phyloP scores from a whole-genome alignment of 2,888 invertebrate species.

The Idaea biselata region DNA sequence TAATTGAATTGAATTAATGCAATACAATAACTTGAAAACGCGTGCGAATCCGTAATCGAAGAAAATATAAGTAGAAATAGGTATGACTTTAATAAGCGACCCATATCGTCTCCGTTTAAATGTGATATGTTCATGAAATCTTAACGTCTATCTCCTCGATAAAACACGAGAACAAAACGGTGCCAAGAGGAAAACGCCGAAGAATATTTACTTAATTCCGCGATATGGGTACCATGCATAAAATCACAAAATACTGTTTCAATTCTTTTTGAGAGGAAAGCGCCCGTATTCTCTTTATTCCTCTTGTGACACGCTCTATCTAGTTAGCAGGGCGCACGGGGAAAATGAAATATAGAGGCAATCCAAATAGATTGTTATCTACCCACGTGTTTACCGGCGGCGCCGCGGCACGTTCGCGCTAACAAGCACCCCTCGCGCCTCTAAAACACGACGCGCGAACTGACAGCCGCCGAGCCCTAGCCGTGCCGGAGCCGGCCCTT shows the following conservation, averaged over 20 bases:
- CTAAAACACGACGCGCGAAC: slow-evolving; percentile 51
- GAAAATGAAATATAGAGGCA: slow-evolving; percentile 82
- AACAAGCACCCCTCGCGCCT: slow-evolving; percentile 66
- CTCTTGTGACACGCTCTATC: slow-evolving; percentile 62
- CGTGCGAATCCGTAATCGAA: no score
- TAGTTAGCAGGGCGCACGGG: slow-evolving; percentile 74
- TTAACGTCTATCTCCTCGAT: not conserved
- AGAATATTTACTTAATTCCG: slow-evolving; percentile 23
- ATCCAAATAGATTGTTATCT: slow-evolving; percentile 81
- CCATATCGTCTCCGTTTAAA: not conserved
- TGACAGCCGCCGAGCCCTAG: slow-evolving; percentile 37
- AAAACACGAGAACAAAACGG: not conserved
- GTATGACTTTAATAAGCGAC: not conserved
- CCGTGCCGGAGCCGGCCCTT: slow-evolving; percentile 41
- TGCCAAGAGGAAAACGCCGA: slow-evolving; percentile 18
- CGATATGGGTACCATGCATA: slow-evolving; percentile 24
- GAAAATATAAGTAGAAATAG: not conserved
- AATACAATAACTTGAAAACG: no score
- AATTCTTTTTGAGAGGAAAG: slow-evolving; percentile 52
- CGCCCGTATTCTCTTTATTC: slow-evolving; percentile 70
- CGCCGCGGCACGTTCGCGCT: slow-evolving; percentile 74
- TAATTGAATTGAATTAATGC: no score
- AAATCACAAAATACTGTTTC: slow-evolving; percentile 37
- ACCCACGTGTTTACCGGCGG: slow-evolving; percentile 78
- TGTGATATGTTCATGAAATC: not conserved